Evolutionary conservation across 2,888 invertebrate species (phyloP).

Genomic region (Lycocerus yunnanus): DNA sequence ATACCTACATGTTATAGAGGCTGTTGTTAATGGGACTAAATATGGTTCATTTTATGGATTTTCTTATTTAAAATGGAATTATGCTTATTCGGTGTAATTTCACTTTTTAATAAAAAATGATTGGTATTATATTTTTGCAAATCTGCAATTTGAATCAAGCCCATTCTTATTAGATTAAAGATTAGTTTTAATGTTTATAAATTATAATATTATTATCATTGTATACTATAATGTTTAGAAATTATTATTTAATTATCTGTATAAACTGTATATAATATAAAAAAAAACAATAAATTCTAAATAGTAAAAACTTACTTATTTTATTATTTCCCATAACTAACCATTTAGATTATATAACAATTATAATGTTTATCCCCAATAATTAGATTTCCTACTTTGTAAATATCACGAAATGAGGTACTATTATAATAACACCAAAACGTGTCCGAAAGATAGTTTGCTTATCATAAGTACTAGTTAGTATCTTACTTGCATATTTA

Average conservation of each 20-base stretch:
- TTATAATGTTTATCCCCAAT: no score
- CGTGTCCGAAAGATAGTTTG: no score
- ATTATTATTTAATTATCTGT: slow-evolving; percentile 38
- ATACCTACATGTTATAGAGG: slow-evolving; percentile 47
- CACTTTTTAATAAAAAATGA: not conserved
- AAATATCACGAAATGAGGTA: no score
- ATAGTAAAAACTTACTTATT: slow-evolving; percentile 7
- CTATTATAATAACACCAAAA: no score
- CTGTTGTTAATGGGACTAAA: slow-evolving; percentile 52
- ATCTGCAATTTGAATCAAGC: slow-evolving; percentile 14
- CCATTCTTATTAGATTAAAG: slow-evolving; percentile 17
- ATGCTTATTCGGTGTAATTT: not conserved
- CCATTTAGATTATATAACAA: no score
- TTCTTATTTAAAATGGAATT: not conserved
- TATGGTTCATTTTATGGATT: slow-evolving; percentile 17
- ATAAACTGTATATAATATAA: slow-evolving; percentile 37
- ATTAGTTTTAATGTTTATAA: slow-evolving; percentile 17
- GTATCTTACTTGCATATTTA: no score
- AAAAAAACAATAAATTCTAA: slow-evolving; percentile 35
- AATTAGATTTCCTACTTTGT: no score
- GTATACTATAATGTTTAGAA: slow-evolving; percentile 36
- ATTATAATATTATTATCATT: slow-evolving; percentile 30
- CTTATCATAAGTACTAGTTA: no score
- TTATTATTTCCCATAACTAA: not conserved
- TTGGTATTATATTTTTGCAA: slow-evolving; percentile 1